These are phyloP conservation scores for Turritopsis rubra DNA, from an alignment of 30 jellyfish, hydroid and myxozoan species.

Conservation along the genomic window DNA sequence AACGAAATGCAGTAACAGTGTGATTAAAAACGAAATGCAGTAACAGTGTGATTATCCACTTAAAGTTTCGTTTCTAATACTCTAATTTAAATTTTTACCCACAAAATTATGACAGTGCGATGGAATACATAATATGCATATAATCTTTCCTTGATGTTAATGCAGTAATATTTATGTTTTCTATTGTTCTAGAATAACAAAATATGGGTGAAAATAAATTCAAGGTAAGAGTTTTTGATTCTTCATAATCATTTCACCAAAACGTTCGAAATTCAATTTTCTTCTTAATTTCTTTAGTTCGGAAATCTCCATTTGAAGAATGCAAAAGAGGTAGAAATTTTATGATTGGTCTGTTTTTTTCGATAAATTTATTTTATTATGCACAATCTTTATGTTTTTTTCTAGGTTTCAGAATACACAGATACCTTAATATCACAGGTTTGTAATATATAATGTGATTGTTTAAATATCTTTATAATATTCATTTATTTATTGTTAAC, in stretches of 20 bases:
- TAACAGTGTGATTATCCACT: too few species aligned
- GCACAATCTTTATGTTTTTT: not conserved
- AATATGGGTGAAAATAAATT: slow-evolving; percentile 10
- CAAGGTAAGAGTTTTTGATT: not conserved
- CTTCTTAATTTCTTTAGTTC: slow-evolving; percentile 35
- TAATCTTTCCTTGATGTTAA: not conserved
- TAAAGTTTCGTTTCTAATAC: too few species aligned
- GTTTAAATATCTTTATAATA: too few species aligned
- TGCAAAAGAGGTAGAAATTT: slow-evolving; percentile 40
- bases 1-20: too few species aligned
- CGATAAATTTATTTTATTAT: not conserved
- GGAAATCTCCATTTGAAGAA: slow-evolving; percentile 57
- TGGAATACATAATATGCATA: not conserved
- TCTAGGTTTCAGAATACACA: slow-evolving; percentile 55
- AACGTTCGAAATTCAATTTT: not conserved
- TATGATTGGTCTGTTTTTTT: not conserved
- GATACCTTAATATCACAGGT: slow-evolving; percentile 54
- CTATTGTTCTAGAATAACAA: not conserved
- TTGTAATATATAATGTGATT: not conserved
- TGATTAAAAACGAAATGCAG: too few species aligned
- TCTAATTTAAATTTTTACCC: too few species aligned
- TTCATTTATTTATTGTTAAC: too few species aligned
- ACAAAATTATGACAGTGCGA: too few species aligned
- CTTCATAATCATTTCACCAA: too few species aligned
- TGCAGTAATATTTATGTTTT: not conserved